Conservation (phyloP, 2,888 invertebrate genomes). For the Lumbricus terrestris region DNA sequence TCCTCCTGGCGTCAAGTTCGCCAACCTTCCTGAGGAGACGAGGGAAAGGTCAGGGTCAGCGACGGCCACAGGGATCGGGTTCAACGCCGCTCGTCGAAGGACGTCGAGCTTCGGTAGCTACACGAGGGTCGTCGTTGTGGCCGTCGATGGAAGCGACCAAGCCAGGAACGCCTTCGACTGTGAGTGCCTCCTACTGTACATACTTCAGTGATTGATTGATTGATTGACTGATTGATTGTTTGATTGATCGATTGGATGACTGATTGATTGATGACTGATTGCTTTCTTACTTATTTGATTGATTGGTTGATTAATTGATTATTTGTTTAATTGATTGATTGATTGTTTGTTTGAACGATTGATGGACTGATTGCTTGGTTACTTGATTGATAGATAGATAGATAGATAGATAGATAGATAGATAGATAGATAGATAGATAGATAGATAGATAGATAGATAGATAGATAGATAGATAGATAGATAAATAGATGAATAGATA, state of each 20-base stretch:
- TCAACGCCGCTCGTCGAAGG: conserved; percentile 17
- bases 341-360: neutral
- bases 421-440: neutral
- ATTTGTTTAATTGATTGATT: neutral
- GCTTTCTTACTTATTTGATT: too few species aligned
- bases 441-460: neutral
- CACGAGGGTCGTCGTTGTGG: conserved; percentile 35
- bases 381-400: neutral
- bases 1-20: conserved; percentile 10
- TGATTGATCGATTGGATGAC: neutral
- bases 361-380: neutral
- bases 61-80: neutral
- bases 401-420: neutral
- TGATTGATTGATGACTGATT: neutral
- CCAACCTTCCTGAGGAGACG: neutral
- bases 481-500: neutral
- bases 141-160: conserved; percentile 37
- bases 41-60: neutral
- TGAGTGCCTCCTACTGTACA: conserved; percentile 20
- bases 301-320: neutral
- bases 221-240: neutral
- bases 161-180: conserved; percentile 39
- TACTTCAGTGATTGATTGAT: neutral
- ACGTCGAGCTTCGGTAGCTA: conserved; percentile 32
- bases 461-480: neutral